Evolutionary conservation across 1,140 invertebrate species (phyloP), one percentile per base, ranked within the genome.

Genomic region (Parasteatoda tepidariorum): DNA sequence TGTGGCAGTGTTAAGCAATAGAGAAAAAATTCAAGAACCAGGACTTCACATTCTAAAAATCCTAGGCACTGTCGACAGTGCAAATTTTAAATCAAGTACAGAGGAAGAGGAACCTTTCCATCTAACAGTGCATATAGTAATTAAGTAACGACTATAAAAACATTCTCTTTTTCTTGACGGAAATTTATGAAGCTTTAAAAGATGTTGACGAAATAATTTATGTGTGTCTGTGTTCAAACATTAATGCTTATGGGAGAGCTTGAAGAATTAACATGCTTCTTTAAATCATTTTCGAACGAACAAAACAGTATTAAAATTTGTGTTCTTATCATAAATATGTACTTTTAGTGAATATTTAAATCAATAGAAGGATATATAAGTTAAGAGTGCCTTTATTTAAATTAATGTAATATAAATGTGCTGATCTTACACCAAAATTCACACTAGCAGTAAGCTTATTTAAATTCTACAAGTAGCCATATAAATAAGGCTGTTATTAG

Each of bases 41-140:
- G 75, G 75, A 24, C 30, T 79, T 18, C 62, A 79, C 28, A 68
- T 79, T 22, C 18, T 79, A 28, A 79, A 79, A 68, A 79, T 79
- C 33, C 24, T 67, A 38, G 75, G 62, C 11, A 79, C 62, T 57
- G 48, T 79, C 22, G 33, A 79, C 55, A 79, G 57, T 57, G 22
- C 68, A 57, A 73, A 18, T 73, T 9, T 73, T 57, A 26, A 22
- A 24, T 33, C n/a, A n/a, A n/a, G n/a, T n/a, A n/a, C 48, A 34
- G 28, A 34, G 22, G 22, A 30, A 18, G 30, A 55, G 24, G 48
- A 79, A 68, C 75, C 75, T 18, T 79, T 79, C 28, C 64, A 79
- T 24, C 34, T 79, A 41, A 79, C 75, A 67, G 75, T 79, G n/a
- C 75, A 79, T 67, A 38, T 79, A 59, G 24, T 79, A 55, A 41